These are phyloP conservation scores for Cathartes aura DNA, from an alignment of 2,113 vertebrate genomes.

Conservation along the genomic window DNA sequence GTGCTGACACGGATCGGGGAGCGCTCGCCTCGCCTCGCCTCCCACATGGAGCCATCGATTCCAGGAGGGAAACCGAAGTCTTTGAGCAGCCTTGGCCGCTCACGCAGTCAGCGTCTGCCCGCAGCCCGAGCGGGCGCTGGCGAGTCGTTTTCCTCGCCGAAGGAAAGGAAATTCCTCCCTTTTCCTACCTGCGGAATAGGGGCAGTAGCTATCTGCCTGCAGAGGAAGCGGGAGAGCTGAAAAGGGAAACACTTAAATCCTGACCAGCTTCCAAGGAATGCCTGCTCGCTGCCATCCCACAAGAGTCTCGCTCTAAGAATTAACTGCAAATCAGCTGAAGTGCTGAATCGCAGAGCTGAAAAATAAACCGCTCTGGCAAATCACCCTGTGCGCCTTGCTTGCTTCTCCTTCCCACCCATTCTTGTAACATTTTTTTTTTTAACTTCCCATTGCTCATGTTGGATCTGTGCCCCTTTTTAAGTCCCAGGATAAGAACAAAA, in stretches of 20 bases:
- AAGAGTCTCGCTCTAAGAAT: background rate
- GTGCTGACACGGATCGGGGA: background rate
- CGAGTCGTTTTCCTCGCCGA: background rate
- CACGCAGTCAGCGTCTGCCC: background rate
- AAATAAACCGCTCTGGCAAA: background rate
- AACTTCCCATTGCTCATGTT: background rate
- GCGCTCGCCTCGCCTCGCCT: background rate
- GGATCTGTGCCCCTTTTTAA: background rate
- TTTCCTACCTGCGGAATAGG: background rate
- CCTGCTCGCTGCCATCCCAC: background rate
- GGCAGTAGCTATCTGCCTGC: background rate
- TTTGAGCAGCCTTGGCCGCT: background rate
- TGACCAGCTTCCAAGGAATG: background rate
- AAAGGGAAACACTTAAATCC: background rate
- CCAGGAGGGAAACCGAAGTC: background rate
- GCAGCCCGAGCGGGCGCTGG: background rate
- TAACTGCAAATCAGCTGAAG: background rate
- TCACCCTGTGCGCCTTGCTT: rapidly evolving
- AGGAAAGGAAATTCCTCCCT: background rate
- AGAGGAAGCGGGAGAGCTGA: background rate
- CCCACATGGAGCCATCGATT: background rate
- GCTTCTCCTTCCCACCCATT: background rate
- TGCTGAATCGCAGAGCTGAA: background rate
- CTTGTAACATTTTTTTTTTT: background rate
- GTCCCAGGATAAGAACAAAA: background rate